phyloP scores from a whole-genome alignment of 2,888 invertebrate genomes.

The Drosophila ustulata region DNA sequence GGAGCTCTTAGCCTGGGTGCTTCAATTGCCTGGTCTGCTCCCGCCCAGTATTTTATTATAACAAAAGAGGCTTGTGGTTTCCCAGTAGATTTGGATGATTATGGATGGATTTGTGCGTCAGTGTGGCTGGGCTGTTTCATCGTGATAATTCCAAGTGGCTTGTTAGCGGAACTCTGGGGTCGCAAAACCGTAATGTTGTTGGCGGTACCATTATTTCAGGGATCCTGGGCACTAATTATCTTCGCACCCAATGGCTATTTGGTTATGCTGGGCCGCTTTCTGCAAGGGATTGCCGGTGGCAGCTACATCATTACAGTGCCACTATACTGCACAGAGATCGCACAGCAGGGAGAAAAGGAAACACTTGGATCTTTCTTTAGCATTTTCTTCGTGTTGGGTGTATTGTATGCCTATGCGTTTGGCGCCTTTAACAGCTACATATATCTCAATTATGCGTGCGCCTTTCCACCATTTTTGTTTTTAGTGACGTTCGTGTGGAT shows the following conservation, averaged over 20 bases:
- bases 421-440: conserved; percentile 80
- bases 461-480: conserved; percentile 87
- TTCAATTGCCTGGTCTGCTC: conserved; percentile 91
- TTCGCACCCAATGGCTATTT: conserved; percentile 87
- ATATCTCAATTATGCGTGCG: conserved; percentile 50
- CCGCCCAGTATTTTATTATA: conserved; percentile 84
- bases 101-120: conserved; percentile 89
- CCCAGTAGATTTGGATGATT: conserved; percentile 77
- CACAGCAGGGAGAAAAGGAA: conserved; percentile 92
- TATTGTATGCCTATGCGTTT: conserved; percentile 89
- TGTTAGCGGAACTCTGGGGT: conserved; percentile 88
- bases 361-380: conserved; percentile 93
- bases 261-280: conserved; percentile 56
- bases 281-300: conserved; percentile 85
- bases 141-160: conserved; percentile 89
- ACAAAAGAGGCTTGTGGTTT: conserved; percentile 20
- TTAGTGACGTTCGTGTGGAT: conserved; percentile 90
- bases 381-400: conserved; percentile 91
- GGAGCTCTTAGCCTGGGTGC: conserved; percentile 31
- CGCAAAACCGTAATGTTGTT: conserved; percentile 86
- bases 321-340: conserved; percentile 92
- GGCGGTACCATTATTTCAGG: conserved; percentile 86
- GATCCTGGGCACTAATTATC: conserved; percentile 90
- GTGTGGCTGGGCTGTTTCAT: conserved; percentile 89
- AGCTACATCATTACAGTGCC: conserved; percentile 92